Evolutionary conservation across 2,113 vertebrate genomes (phyloP), one percentile per base, ranked within the genome.

Genomic region (Hoplias malabaricus): DNA sequence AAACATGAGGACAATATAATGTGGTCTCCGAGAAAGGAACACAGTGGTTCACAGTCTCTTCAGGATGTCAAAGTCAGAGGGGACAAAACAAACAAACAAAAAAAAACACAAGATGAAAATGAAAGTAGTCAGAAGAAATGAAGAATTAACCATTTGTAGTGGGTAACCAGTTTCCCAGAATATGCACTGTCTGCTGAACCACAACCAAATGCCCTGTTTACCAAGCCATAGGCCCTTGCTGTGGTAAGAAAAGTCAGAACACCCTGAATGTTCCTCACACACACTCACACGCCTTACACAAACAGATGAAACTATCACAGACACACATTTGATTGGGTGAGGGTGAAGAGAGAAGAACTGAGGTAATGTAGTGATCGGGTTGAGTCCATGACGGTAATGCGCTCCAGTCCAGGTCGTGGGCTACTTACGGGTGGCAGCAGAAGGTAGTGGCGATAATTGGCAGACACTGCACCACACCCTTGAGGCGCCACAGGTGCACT

Each of bases 391-490:
- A 68, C 56, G 68, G 56, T 43, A 33, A 59, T 16, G 54, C 7
- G 68, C 73, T 36, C 65, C 69, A 25, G 27, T 77, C 77, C 70
- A 67, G 29, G 57, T 48, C 36, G 0, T 80, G 78, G 86, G 87
- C 86, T 93, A 94, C 93, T 94, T 93, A 93, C 93, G 93, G 93
- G 90, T 94, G 93, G 90, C 93, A 94, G 92, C 92, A 93, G 93
- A 94, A 94, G 91, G 93, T 93, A 86, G 92, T 94, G 88, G 92
- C 93, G 86, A 94, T 92, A 87, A 94, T 93, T 83, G 90, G 89
- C 75, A 92, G 93, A 89, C 92, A 93, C 90, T 93, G 92, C 89
- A 93, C 90, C 88, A 92, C 88, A 81, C 92, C 89, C 83, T 85
- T 90, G 77, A 90, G 69, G 79, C 93, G 89, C 92, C 93, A 93